These are phyloP conservation scores for Drosophila picticornis DNA, from an alignment of 2,888 invertebrate species.

Conservation along the genomic window DNA sequence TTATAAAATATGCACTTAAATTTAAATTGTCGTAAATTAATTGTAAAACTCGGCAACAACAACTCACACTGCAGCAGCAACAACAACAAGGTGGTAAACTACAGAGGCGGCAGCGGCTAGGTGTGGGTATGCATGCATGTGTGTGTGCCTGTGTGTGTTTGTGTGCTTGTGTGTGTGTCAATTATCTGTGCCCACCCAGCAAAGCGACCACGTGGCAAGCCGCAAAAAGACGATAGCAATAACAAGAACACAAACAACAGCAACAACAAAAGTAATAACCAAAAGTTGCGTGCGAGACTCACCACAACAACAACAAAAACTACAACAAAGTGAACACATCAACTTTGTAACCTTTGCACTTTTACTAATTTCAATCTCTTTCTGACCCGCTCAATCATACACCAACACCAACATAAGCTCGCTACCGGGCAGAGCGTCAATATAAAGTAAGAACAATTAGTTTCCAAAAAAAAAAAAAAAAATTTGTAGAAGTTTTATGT, in stretches of 20 bases:
- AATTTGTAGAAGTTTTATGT: slow-evolving; percentile 20
- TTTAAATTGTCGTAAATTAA: slow-evolving; percentile 74
- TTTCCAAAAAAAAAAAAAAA: slow-evolving; percentile 6
- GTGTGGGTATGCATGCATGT: slow-evolving; percentile 1
- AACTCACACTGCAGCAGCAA: slow-evolving; percentile 10
- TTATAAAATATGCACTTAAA: slow-evolving; percentile 69
- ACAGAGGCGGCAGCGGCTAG: background rate
- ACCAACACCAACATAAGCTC: slow-evolving; percentile 9
- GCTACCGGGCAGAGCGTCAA: background rate
- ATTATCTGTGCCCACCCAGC: slow-evolving; percentile 58
- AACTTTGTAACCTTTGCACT: slow-evolving; percentile 76
- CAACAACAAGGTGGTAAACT: slow-evolving; percentile 19
- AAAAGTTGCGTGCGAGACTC: slow-evolving; percentile 53
- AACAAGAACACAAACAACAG: slow-evolving; percentile 13
- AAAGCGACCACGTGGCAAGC: slow-evolving; percentile 54
- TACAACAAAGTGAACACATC: slow-evolving; percentile 42
- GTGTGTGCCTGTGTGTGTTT: slow-evolving; percentile 2
- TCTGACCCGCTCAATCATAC: slow-evolving; percentile 44
- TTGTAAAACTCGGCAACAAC: slow-evolving; percentile 47
- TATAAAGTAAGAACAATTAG: slow-evolving; percentile 45
- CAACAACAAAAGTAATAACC: slow-evolving; percentile 36
- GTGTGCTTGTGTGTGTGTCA: slow-evolving; percentile 30
- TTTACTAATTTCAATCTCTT: slow-evolving; percentile 67
- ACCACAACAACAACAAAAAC: slow-evolving; percentile 15
- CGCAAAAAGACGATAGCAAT: slow-evolving; percentile 37